These are phyloP conservation scores for Alsophila aescularia DNA, from an alignment of 2,888 invertebrate species.

Conservation along the genomic window DNA sequence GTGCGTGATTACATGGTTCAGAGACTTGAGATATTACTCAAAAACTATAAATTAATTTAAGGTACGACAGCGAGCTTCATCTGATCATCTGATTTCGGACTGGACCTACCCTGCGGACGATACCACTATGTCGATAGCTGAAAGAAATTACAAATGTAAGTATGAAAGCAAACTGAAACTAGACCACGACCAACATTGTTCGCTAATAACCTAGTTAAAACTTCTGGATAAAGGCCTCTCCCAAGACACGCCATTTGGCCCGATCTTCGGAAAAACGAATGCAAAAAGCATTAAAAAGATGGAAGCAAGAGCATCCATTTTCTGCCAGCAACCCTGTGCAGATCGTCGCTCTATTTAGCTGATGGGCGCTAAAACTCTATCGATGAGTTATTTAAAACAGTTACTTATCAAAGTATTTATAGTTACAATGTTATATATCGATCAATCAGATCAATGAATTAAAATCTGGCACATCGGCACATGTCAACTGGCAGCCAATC, in stretches of 20 bases:
- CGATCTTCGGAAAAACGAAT: too few species aligned
- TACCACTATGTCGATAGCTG: constrained; percentile 65
- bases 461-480: constrained; percentile 56
- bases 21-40: too few species aligned
- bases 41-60: constrained; percentile 43
- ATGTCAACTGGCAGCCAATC: constrained; percentile 65
- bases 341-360: too few species aligned
- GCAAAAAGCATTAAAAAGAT: too few species aligned
- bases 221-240: too few species aligned
- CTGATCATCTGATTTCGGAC: constrained; percentile 88
- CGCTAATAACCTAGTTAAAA: too few species aligned
- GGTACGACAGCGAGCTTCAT: constrained; percentile 89
- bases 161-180: constrained; percentile 15
- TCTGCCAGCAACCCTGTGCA: too few species aligned
- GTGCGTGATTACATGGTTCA: too few species aligned
- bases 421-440: constrained; percentile 23
- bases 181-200: too few species aligned
- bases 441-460: constrained; percentile 50
- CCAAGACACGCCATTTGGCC: too few species aligned
- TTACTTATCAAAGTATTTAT: constrained; percentile 8
- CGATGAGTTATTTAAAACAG: constrained; percentile 4
- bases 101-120: constrained; percentile 84
- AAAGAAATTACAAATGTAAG: constrained; percentile 83
- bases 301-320: too few species aligned
- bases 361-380: too few species aligned